phyloP scores from a whole-genome alignment of 2,888 invertebrate species.

The Desoria tigrina region DNA sequence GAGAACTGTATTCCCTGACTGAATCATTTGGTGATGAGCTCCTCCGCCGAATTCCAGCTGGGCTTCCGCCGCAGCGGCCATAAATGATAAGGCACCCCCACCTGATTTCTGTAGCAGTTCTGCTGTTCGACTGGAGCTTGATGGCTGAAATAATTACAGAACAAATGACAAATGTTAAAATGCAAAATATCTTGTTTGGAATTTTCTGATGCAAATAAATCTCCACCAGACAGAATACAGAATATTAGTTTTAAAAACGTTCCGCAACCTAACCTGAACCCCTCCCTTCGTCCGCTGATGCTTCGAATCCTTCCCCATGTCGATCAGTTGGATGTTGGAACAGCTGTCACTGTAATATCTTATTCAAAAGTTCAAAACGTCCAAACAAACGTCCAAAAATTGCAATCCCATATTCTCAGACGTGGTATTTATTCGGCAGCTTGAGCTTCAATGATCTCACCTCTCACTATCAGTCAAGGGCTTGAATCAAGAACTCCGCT shows the following conservation, averaged over 20 bases:
- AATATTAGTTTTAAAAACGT: conserved; percentile 7
- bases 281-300: conserved; percentile 38
- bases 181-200: too few species aligned
- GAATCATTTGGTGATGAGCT: conserved; percentile 15
- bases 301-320: conserved; percentile 37
- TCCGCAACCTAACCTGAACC: conserved; percentile 24
- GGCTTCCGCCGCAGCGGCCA: conserved; percentile 32
- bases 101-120: conserved; percentile 66
- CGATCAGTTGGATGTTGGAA: too few species aligned
- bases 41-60: conserved; percentile 27
- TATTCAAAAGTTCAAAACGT: too few species aligned
- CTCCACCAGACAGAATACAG: not conserved
- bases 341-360: too few species aligned
- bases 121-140: conserved; percentile 86
- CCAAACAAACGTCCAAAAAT: too few species aligned
- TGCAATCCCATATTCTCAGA: too few species aligned
- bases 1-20: conserved; percentile 23
- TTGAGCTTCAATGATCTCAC: too few species aligned
- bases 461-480: too few species aligned
- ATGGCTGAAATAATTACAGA: conserved; percentile 66
- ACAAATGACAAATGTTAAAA: conserved; percentile 11
- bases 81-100: conserved; percentile 32
- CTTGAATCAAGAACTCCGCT: too few species aligned
- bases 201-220: too few species aligned
- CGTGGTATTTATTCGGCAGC: too few species aligned